These are phyloP conservation scores for Podiceps cristatus DNA, from an alignment of 2,113 vertebrate genomes.

Conservation along the genomic window DNA sequence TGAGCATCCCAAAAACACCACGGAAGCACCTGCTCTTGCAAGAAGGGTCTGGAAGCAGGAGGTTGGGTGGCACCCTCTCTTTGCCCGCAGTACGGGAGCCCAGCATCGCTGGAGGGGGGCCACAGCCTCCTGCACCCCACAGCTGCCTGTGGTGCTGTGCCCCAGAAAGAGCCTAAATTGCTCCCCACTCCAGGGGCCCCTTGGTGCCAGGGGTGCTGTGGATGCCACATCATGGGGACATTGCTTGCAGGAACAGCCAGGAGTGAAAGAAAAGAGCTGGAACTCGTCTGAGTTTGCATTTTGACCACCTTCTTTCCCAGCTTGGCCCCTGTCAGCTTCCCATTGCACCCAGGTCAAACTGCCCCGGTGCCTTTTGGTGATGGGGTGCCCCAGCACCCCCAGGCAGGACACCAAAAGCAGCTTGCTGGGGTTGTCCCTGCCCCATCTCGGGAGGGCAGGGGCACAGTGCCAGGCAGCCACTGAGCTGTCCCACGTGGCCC, in stretches of 20 bases:
- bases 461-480: not conserved
- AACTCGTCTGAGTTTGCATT: not conserved
- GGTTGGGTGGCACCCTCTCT: not conserved
- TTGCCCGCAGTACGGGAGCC: not conserved
- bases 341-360: not conserved
- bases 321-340: accelerated
- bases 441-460: accelerated
- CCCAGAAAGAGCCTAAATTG: too few relatives aligned
- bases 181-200: accelerated
- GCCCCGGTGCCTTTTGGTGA: not conserved
- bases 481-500: not conserved
- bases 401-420: not conserved
- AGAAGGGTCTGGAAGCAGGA: not conserved
- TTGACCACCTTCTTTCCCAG: not conserved
- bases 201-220: not conserved
- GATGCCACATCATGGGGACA: accelerated
- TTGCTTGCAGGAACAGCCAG: not conserved
- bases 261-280: not conserved
- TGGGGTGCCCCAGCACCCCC: not conserved
- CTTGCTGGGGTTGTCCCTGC: not conserved
- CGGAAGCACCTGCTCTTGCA: accelerated
- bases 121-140: not conserved
- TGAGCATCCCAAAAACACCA: not conserved
- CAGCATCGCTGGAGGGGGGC: not conserved
- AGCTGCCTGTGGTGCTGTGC: accelerated